These are phyloP conservation scores for Hemiscyllium ocellatum DNA, from an alignment of 2,113 vertebrate species.

Conservation along the genomic window DNA sequence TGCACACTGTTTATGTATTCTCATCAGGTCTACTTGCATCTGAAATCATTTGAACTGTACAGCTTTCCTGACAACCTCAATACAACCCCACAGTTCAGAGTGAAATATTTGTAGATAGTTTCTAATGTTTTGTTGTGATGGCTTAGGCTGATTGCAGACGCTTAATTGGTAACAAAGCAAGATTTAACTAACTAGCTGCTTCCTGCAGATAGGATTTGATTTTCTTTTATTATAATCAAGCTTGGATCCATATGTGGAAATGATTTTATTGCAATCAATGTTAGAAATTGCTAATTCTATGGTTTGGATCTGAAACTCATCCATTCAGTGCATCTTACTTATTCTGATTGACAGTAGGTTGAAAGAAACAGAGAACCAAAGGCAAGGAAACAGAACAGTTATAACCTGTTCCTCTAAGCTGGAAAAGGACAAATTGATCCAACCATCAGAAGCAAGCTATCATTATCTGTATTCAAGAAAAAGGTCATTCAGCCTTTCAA, in stretches of 20 bases:
- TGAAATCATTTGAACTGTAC: not conserved
- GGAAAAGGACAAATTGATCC: not conserved
- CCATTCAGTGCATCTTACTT: not conserved
- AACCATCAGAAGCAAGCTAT: not conserved
- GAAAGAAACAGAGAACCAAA: not conserved
- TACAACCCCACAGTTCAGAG: not conserved
- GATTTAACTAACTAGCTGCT: not conserved
- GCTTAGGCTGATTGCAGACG: not conserved
- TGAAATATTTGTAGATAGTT: not conserved
- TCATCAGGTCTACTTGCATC: not conserved
- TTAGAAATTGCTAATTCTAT: not conserved
- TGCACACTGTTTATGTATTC: not conserved
- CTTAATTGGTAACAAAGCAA: not conserved
- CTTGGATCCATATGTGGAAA: not conserved
- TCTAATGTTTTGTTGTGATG: not conserved
- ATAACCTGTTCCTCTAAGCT: not conserved
- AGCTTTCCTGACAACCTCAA: not conserved
- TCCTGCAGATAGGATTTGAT: not conserved
- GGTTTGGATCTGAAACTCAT: not conserved
- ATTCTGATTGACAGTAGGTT: not conserved
- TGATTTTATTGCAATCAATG: not conserved
- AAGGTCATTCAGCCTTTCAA: constrained; percentile 5
- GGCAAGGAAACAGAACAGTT: not conserved
- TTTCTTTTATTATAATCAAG: not conserved
- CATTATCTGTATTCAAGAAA: not conserved